Evolutionary conservation across 2,797 vertebrate genomes (phyloP).

Genomic region (Tinamus major): DNA sequence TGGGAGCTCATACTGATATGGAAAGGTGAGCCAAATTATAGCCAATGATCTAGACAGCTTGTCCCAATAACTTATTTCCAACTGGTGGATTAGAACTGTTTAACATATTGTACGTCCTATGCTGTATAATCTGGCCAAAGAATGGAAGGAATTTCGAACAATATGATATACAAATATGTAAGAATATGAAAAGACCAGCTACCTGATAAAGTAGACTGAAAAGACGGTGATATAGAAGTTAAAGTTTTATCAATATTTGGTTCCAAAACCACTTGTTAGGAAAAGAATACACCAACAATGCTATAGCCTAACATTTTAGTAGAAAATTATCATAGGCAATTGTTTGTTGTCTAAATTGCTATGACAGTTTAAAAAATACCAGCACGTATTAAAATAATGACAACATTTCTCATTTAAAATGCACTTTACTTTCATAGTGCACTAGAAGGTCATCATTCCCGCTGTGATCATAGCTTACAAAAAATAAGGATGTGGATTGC

Average conservation of each 20-base stretch:
- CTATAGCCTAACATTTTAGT: not conserved
- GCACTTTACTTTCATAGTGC: conserved; percentile 39
- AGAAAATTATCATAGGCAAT: not conserved
- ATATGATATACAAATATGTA: not conserved
- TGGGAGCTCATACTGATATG: not conserved
- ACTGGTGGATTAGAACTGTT: not conserved
- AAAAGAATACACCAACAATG: conserved; percentile 13
- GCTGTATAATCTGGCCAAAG: not conserved
- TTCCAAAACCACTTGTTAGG: not conserved
- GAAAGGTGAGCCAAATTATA: not conserved
- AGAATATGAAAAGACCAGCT: not conserved
- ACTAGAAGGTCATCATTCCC: conserved; percentile 33
- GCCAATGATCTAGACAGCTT: not conserved
- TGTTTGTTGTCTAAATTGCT: conserved; percentile 33
- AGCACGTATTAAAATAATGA: conserved; percentile 33
- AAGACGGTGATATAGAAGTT: not conserved
- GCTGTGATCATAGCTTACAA: conserved; percentile 63
- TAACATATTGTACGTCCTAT: not conserved
- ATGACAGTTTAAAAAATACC: conserved; percentile 3
- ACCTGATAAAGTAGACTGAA: not conserved
- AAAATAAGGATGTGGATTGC: conserved; percentile 44
- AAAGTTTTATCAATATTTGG: not conserved
- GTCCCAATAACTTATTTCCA: not conserved
- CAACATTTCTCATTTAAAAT: conserved; percentile 56
- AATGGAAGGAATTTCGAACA: not conserved